Evolutionary conservation across 2,797 vertebrate genomes (phyloP).

Genomic region (Cuculus canorus): DNA sequence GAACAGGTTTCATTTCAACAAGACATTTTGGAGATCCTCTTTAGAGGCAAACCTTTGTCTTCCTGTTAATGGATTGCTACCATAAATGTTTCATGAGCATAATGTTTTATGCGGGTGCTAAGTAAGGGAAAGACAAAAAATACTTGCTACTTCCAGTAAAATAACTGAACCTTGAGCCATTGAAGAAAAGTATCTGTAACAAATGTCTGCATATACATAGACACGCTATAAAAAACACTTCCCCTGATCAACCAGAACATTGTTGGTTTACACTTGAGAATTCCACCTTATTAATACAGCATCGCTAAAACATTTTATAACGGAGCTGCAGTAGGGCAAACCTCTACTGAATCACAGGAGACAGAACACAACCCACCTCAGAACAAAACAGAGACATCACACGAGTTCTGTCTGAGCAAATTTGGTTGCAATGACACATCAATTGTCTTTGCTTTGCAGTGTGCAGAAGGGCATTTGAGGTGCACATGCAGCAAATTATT

Average conservation of each 20-base stretch:
- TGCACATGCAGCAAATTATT: not conserved
- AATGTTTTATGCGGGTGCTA: not conserved
- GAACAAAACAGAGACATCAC: not conserved
- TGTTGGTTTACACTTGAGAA: not conserved
- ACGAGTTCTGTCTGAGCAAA: not conserved
- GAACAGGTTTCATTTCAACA: constrained; percentile 20
- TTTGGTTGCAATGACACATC: not conserved
- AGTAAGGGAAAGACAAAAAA: not conserved
- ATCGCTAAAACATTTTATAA: not conserved
- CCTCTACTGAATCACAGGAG: not conserved
- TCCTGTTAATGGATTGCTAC: constrained; percentile 24
- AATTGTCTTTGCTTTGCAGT: not conserved
- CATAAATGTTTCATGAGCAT: constrained; percentile 33
- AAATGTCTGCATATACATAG: not conserved
- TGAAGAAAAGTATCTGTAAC: not conserved
- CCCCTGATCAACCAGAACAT: not conserved
- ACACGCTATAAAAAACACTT: not conserved
- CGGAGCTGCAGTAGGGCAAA: not conserved
- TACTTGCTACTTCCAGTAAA: constrained; percentile 25
- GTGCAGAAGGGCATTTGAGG: not conserved
- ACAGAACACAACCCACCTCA: not conserved
- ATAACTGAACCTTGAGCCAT: not conserved
- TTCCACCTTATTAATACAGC: not conserved
- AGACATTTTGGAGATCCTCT: not conserved
- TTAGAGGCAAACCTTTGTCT: not conserved